These are phyloP conservation scores for Acrocephalus scirpaceus DNA, from an alignment of 2,797 vertebrate genomes.

Conservation along the genomic window DNA sequence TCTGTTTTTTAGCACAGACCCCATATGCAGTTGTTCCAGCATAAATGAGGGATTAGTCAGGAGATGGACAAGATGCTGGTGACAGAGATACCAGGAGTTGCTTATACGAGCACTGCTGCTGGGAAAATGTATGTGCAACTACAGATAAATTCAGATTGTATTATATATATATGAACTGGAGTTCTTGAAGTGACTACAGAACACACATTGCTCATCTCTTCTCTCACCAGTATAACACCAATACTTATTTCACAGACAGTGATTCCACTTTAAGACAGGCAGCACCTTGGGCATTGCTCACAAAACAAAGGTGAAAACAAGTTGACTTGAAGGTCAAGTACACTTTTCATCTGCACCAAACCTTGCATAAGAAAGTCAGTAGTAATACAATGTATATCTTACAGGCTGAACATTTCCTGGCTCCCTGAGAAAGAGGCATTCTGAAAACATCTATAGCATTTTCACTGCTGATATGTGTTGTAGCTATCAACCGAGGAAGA, in stretches of 20 bases:
- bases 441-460: neutral
- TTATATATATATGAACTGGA: neutral
- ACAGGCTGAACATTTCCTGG: neutral
- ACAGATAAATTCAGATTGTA: neutral
- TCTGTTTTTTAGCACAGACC: neutral
- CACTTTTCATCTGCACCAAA: neutral
- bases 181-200: neutral
- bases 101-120: neutral
- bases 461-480: neutral
- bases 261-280: neutral
- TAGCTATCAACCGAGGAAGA: neutral
- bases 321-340: neutral
- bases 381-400: neutral
- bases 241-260: neutral
- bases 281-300: neutral
- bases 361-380: neutral
- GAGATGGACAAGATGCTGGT: neutral
- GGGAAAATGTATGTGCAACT: neutral
- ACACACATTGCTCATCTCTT: neutral
- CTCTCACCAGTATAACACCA: neutral
- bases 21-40: neutral
- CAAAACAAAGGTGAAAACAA: neutral
- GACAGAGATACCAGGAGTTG: neutral
- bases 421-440: neutral
- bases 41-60: neutral